A percentile compares a stretch with the other conserved stretches of the same genome.
Evolutionary conservation across 2,797 vertebrate genomes (phyloP).

Genomic region (Netta rufina): DNA sequence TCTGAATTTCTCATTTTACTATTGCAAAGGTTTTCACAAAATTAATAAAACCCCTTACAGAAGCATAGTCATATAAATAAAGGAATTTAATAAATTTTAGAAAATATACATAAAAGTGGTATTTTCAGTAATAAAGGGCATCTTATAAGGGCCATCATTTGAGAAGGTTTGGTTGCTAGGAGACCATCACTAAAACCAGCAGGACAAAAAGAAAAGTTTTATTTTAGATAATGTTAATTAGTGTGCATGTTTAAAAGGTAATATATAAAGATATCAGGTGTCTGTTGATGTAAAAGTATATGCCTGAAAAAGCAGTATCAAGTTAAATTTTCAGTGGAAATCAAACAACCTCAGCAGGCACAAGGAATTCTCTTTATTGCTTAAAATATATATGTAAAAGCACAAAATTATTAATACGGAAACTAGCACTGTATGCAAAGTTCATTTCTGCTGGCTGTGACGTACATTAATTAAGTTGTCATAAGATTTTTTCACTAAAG

Average conservation of each 20-base stretch:
- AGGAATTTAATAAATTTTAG: not conserved
- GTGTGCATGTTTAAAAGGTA: not conserved
- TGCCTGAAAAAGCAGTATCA: not conserved
- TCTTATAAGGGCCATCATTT: not conserved
- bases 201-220: not conserved
- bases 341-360: not conserved
- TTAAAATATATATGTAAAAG: not conserved
- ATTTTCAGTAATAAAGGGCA: not conserved
- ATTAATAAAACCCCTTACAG: not conserved
- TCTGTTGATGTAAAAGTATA: not conserved
- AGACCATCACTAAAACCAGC: conserved; percentile 27
- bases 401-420: not conserved
- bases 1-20: not conserved
- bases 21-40: not conserved
- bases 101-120: not conserved
- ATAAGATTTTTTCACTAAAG: not conserved
- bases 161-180: conserved; percentile 48
- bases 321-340: not conserved
- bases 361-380: not conserved
- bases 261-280: not conserved
- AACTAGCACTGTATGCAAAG: not conserved
- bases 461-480: not conserved
- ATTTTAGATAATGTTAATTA: conserved; percentile 45
- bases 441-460: not conserved
- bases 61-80: not conserved